Base-by-base conservation (phyloP, 1,140 invertebrate genomes). In the Spodoptera frugiperda region DNA sequence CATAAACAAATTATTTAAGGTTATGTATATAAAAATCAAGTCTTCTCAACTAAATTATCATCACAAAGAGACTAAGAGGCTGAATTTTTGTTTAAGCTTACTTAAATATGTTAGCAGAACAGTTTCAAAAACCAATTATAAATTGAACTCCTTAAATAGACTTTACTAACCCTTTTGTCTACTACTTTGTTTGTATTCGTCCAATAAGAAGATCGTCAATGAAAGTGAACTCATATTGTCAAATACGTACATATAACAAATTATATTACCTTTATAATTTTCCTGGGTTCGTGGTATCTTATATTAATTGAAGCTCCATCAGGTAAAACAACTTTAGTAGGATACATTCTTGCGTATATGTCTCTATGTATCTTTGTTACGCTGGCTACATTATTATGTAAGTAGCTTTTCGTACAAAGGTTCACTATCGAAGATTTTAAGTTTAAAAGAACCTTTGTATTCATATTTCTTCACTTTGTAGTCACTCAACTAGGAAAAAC, bases 221-320 rank as follows among this genome's bases (percentile, higher is more conserved):
- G 33, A 39, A 39, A 39, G 1, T 39, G 9, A 39, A 39, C 4
- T 39, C 25, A 14, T 12, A 30, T 30, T 33, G 12, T 33, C 11
- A 25, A 25, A 21, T 57, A 33, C 6, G 0, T 57, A 30, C 6
- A 14, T 30, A 12, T 57, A 25, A 25, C 46, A 25, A 70, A 48
- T 2, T 49, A 44, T 44, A n/a, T 8, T 59, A 98, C 97, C 94
- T 95, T 97, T 25, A 99, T 97, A 77, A 99, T 97, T 94, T 96
- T 96, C 75, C 97, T 94, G 8, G 98, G 98, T 91, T 98, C 97
- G 78, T 96, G 95, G 89, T 99, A 98, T 81, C 96, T 94, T 30
- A 98, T 96, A 48, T 95, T 97, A 76, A 97, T 96, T 57, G 96
- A 97, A 59, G 98, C 97, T 61, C 98, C 98, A 95, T 99, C 97